A percentile compares a stretch with the other conserved stretches of the same genome.
Evolutionary conservation across 2,797 vertebrate genomes (phyloP).

Genomic region (Thaleichthys pacificus): DNA sequence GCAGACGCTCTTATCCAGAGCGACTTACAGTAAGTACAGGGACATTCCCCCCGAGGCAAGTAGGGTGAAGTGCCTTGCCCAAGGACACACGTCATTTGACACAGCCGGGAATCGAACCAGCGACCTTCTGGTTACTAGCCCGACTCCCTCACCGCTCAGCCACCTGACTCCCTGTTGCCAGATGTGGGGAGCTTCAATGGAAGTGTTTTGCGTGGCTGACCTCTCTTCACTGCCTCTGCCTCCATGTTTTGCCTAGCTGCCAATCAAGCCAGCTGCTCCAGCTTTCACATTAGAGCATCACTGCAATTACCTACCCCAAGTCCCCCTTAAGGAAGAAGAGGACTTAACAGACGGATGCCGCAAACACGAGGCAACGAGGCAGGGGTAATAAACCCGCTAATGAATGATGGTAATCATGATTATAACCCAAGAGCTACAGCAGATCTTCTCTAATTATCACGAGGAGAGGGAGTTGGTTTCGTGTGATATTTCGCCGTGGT

Average conservation of each 20-base stretch:
- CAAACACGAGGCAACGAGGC: conserved; percentile 44
- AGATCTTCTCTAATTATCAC: conserved; percentile 24
- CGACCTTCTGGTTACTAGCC: no score
- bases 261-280: conserved; percentile 53
- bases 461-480: background rate
- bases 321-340: conserved; percentile 44
- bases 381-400: conserved; percentile 53
- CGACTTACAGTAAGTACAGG: no score
- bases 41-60: no score
- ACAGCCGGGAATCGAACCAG: no score
- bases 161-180: no score
- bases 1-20: no score
- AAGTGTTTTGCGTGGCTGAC: conserved; percentile 16
- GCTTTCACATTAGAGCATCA: conserved; percentile 36
- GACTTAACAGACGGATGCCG: conserved; percentile 63
- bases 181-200: background rate
- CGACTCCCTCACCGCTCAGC: no score
- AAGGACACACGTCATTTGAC: no score
- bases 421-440: conserved; percentile 47
- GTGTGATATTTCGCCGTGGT: background rate
- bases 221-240: conserved; percentile 33
- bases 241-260: background rate
- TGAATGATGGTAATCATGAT: conserved; percentile 59
- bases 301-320: conserved; percentile 64
- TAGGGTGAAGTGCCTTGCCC: no score